Conservation (phyloP, 2,888 invertebrate genomes). For the Halocaridina rubra region DNA sequence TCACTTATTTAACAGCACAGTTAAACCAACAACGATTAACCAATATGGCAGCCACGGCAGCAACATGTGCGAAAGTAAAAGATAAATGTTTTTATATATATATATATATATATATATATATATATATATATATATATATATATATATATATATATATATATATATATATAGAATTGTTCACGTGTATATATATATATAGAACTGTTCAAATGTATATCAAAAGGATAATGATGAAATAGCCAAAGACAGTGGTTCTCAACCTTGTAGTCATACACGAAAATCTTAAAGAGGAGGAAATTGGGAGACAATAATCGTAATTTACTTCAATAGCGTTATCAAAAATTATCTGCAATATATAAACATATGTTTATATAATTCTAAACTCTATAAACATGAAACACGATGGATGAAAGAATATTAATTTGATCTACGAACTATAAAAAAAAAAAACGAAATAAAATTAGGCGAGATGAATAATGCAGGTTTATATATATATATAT, state of each 20-base stretch:
- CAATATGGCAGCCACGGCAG: no score
- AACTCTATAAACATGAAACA: not conserved
- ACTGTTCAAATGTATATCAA: not conserved
- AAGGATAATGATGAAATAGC: not conserved
- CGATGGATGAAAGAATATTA: not conserved
- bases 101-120: conserved; percentile 2
- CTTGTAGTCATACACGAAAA: no score
- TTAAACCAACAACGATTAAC: no score
- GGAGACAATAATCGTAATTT: no score
- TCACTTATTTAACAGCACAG: no score
- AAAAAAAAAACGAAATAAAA: not conserved
- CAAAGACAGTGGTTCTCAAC: no score
- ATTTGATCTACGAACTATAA: not conserved
- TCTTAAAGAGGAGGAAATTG: no score
- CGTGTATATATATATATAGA: not conserved
- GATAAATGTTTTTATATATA: not conserved
- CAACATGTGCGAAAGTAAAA: not conserved
- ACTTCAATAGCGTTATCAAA: no score
- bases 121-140: conserved; percentile 8
- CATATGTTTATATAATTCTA: not conserved
- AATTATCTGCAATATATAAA: no score
- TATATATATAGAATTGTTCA: not conserved
- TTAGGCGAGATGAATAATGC: not conserved
- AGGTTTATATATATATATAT: conserved; percentile 4
- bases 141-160: conserved; percentile 1